Percentiles rank a stretch among this genome's conserved stretches.
phyloP scores from a whole-genome alignment of 2,888 invertebrate species.

The Torymus tubicola region DNA sequence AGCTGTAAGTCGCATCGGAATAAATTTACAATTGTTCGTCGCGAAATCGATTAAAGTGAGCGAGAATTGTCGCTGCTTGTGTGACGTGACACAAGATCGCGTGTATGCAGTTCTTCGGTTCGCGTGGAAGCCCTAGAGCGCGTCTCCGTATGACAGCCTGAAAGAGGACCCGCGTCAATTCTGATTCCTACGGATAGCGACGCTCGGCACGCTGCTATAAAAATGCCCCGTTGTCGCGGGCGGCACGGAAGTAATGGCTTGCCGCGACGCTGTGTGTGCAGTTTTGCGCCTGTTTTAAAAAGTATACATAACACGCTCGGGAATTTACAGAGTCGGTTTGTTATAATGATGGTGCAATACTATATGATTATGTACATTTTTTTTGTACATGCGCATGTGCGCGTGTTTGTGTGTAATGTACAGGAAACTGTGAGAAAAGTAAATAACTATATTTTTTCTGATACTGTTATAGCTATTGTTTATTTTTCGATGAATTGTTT shows the following conservation, averaged over 20 bases:
- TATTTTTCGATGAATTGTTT: no score
- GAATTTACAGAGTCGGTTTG: no score
- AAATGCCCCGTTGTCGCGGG: neutral
- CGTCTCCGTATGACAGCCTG: constrained; percentile 1
- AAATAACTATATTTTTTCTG: no score
- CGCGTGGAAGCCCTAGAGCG: constrained; percentile 59
- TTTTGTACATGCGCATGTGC: no score
- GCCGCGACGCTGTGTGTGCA: neutral
- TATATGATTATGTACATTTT: no score
- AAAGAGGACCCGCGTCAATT: constrained; percentile 36
- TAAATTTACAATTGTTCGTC: constrained; percentile 5
- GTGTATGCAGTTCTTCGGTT: constrained; percentile 44
- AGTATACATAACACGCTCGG: no score
- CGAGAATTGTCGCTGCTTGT: constrained; percentile 10
- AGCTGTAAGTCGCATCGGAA: no score
- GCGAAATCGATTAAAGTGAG: constrained; percentile 26
- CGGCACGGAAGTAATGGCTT: neutral
- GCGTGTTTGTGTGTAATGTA: no score
- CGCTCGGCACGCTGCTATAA: neutral
- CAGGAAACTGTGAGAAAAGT: no score
- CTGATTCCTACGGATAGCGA: constrained; percentile 30
- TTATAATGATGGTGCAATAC: no score
- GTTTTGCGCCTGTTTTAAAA: no score
- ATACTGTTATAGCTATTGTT: no score
- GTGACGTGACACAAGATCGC: constrained; percentile 58